Base-by-base conservation (phyloP, 2,888 invertebrate species). In the Taphrorychus bicolor region DNA sequence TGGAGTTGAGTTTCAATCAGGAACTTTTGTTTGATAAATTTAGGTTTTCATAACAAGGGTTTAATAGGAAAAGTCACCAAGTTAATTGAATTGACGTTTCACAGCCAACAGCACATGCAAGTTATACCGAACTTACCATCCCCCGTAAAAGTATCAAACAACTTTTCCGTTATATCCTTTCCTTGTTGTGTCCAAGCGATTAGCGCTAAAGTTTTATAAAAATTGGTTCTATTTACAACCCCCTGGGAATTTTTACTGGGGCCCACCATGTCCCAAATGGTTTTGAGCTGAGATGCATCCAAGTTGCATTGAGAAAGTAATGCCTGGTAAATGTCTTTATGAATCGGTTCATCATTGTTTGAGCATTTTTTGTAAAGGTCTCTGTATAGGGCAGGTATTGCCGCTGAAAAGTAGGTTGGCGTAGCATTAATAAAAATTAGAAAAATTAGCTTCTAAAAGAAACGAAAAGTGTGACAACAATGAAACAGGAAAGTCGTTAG, bases 161-260 rank as follows among this genome's bases (percentile, higher is more conserved):
- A 78, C 75, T 86, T 86, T 54, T 84, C 84, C 19, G 85, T 84
- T 3, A 85, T 83, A 42, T 82, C 81, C 76, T 85, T 86, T 19
- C 86, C 86, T 73, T 87, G 86, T 72, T 87, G 87, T 5, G 86
- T 84, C 80, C 85, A 85, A 2, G 85, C 86, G 48, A 86, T 81
- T 49, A 87, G 79, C 2, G 87, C 87, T 52, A 87, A 78, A 5
- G 85, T 85, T 78, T 86, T 87, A 76, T 86, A 87, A 19, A 87
- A 78, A 76, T 82, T 84, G 22, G 84, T 85, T 70, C 86, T 80
- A 18, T 83, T 84, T 5, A 87, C 78, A 63, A 81, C 80, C 18
- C 84, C 85, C 66, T 84, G 82, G 58, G 83, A 81, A 1, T 65
- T 53, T 14, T 65, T 68, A 58, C 83, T 82, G 62, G 84, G 82